A percentile compares a stretch with the other conserved stretches of the same genome.
Conservation (phyloP, 1,140 invertebrate genomes). For the Apocrypta bakeri region DNA sequence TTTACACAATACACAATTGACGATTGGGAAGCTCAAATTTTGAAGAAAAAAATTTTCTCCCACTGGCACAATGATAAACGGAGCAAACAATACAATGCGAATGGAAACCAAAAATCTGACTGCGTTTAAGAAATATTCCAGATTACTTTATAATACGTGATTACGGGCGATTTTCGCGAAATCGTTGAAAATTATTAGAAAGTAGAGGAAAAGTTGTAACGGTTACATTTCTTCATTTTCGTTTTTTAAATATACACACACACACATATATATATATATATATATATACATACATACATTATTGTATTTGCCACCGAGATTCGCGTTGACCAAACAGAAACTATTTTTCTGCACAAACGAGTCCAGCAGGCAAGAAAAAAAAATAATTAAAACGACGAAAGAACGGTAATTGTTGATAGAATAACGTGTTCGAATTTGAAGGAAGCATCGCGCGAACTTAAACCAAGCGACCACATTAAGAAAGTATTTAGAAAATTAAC, state of each 20-base stretch:
- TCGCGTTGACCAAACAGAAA: slow-evolving; percentile 35
- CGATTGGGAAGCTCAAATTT: slow-evolving; percentile 4
- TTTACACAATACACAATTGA: background rate
- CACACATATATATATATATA: too few relatives aligned
- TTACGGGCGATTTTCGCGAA: background rate
- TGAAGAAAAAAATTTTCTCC: background rate
- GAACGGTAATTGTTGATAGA: background rate
- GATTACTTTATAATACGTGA: background rate
- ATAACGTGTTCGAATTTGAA: background rate
- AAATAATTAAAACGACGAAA: slow-evolving; percentile 11
- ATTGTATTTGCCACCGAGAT: slow-evolving; percentile 18
- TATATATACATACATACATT: too few relatives aligned
- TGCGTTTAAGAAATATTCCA: slow-evolving; percentile 2
- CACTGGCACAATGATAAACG: background rate
- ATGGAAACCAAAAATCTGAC: slow-evolving; percentile 1
- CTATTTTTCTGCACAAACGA: slow-evolving; percentile 27
- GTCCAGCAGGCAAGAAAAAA: background rate
- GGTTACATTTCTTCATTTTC: background rate
- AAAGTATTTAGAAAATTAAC: slow-evolving; percentile 43
- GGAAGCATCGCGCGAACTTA: background rate
- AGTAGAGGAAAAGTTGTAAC: background rate
- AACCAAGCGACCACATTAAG: slow-evolving; percentile 26
- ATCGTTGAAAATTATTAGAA: slow-evolving; percentile 24
- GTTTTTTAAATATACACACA: background rate
- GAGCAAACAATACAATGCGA: background rate